These are phyloP conservation scores for Ochotona princeps DNA, from an alignment of 2,113 vertebrate genomes.

Conservation along the genomic window DNA sequence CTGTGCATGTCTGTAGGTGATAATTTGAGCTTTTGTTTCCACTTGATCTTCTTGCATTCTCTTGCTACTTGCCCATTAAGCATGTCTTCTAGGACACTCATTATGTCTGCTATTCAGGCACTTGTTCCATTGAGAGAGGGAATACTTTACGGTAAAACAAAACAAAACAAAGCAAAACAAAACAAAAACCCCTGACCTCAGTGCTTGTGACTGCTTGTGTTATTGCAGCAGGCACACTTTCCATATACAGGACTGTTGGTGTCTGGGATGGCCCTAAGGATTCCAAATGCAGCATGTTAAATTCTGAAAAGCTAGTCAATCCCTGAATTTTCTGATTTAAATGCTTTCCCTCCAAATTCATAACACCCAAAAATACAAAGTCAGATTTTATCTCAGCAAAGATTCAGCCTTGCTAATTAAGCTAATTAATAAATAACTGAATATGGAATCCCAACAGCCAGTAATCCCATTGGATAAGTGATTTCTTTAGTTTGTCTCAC, in stretches of 20 bases:
- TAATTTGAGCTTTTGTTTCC: neutral
- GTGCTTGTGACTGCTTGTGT: neutral
- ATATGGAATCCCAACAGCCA: neutral
- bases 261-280: neutral
- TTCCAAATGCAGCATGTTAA: neutral
- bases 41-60: neutral
- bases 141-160: neutral
- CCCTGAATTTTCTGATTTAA: constrained; percentile 1
- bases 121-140: neutral
- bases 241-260: neutral
- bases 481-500: neutral
- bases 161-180: neutral
- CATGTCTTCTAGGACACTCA: neutral
- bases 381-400: neutral
- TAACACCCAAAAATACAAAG: neutral
- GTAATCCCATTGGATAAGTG: neutral
- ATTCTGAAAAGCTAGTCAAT: neutral
- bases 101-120: neutral
- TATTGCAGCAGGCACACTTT: neutral
- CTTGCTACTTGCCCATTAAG: neutral
- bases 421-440: neutral
- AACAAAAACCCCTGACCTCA: neutral
- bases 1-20: neutral
- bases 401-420: neutral
- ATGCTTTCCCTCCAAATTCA: neutral